These are phyloP conservation scores for Misgurnus anguillicaudatus DNA, from an alignment of 2,113 vertebrate genomes.

Conservation along the genomic window DNA sequence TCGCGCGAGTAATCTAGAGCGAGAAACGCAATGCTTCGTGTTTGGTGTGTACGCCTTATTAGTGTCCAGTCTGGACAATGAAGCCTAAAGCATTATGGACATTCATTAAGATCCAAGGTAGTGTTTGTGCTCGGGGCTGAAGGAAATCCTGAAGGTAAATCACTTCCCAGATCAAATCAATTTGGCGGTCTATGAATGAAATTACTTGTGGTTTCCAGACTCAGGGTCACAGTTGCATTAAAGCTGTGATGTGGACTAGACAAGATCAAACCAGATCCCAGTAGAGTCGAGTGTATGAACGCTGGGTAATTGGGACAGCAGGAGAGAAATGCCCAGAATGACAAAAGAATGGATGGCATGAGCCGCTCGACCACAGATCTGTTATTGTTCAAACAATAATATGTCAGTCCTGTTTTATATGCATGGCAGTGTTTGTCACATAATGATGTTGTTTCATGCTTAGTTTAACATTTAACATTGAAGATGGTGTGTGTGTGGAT, in stretches of 20 bases:
- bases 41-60: no score
- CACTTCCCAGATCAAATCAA: constrained; percentile 10
- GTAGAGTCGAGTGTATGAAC: background rate
- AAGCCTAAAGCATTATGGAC: background rate
- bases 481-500: background rate
- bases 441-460: constrained; percentile 1
- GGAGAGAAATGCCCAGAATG: background rate
- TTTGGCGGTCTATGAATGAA: background rate
- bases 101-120: background rate
- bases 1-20: no score
- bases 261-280: background rate
- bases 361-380: constrained; percentile 1
- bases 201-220: background rate
- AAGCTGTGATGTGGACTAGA: background rate
- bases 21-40: background rate
- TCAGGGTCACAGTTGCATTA: background rate
- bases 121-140: background rate
- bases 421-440: background rate
- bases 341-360: background rate
- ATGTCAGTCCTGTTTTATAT: background rate
- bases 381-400: background rate
- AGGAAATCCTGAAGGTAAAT: constrained; percentile 23
- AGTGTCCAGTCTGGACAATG: no score
- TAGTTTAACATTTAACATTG: background rate
- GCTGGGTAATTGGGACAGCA: constrained; percentile 18